phyloP scores from a whole-genome alignment of 2,888 invertebrate genomes.

The Plebejus argus region DNA sequence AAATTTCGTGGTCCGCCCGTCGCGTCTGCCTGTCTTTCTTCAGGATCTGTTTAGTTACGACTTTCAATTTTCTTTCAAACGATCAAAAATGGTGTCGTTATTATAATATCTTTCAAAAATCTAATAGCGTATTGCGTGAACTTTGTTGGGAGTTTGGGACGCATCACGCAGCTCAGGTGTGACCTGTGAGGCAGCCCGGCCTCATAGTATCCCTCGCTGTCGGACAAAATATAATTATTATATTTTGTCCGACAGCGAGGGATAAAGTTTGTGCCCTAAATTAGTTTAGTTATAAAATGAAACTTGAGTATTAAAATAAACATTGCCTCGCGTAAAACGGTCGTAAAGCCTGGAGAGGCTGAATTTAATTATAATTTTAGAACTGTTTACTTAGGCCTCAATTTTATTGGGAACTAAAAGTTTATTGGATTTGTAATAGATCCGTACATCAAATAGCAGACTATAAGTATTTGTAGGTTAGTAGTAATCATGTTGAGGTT shows the following conservation, averaged over 20 bases:
- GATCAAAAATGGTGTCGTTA: too few relatives aligned
- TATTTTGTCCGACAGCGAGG: not conserved
- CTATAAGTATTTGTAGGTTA: too few relatives aligned
- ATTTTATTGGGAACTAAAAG: not conserved
- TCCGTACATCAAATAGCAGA: too few relatives aligned
- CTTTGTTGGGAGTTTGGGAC: too few relatives aligned
- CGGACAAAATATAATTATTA: too few relatives aligned
- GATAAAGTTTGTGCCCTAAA: not conserved
- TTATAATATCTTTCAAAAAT: too few relatives aligned
- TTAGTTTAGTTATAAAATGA: not conserved
- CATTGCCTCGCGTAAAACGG: not conserved
- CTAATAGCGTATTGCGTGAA: too few relatives aligned
- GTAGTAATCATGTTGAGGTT: too few relatives aligned
- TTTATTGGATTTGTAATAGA: not conserved
- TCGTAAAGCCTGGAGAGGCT: not conserved
- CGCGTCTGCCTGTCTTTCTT: not conserved
- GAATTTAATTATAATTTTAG: not conserved
- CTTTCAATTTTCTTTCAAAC: too few relatives aligned
- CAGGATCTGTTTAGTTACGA: not conserved
- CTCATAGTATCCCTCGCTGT: too few relatives aligned
- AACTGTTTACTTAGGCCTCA: not conserved
- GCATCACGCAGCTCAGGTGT: too few relatives aligned
- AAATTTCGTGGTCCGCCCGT: not conserved
- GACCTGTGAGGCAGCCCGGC: too few relatives aligned
- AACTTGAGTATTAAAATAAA: slow-evolving; percentile 6